Base-by-base conservation (phyloP, 64 coral and sea anemone species). In the Montipora efflorescens region DNA sequence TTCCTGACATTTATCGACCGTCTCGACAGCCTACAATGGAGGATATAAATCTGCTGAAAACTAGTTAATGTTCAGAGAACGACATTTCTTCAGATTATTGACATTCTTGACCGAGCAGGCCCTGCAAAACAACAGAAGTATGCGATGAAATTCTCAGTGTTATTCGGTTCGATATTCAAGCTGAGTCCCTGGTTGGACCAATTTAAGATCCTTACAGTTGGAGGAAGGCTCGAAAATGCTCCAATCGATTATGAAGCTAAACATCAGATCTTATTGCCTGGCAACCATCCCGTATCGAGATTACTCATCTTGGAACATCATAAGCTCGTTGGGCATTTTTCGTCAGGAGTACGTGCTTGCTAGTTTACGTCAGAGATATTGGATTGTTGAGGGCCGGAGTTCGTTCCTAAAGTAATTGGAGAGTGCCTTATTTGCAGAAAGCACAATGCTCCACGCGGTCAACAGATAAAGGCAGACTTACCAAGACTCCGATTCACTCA, bases 261-360 rank as follows among this genome's bases (percentile, higher is more conserved):
- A 61, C 89, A 95, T 86, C 81, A 81, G 4, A 22, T 53, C 10
- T 44, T 95, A 16, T 19, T 95, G 20, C 88, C 88, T 18, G 72
- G 69, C 4, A 61, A 76, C 1, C 28, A 77, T 13, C 88, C 87
- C 45, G 47, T 91, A 11, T 71, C 88, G 19, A 48, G 79, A 2
- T 47, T 95, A 22, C 1, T 95, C 25, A 61, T 91, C n/a, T 21
- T 62, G 19, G 70, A 91, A 44, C 47, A 71, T 62, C 88, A 95
- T 43, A 19, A 91, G 51, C 58, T 46, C 48, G 12, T 81, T 10
- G 75, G 67, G 43, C 89, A 90, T 46, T 73, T 73, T 75, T 59
- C 74, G 71, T n/a, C 87, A 75, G 7, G 49, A 53, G 88, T 59
- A 77, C 18, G 77, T 58, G 3, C 75, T 79, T 62, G 87, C 20